Evolutionary conservation across 2,113 vertebrate species (phyloP), one percentile per base, ranked within the genome.

Genomic region (Aramus guarauna): DNA sequence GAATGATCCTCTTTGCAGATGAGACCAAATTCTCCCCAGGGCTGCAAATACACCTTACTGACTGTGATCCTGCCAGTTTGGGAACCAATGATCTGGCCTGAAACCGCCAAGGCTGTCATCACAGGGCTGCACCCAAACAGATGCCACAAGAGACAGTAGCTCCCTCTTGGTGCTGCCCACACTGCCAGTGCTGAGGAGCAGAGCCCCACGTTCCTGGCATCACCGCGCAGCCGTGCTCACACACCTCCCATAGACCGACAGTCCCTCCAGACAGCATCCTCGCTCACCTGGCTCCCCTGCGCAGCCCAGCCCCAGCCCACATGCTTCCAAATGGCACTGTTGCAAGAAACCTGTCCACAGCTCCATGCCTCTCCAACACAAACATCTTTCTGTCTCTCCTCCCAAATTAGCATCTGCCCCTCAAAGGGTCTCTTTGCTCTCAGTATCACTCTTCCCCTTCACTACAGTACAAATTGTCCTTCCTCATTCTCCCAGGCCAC

Each of bases 171-270:
- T 62, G 30, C 30, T 32, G 62, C 43, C 62, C 4, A 3, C 30
- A 23, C 72, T 36, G 43, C 78, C 19, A 1, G 43, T 17, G 43
- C 26, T 8, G 14, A 71, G 48, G 32, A 34, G 34, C 81, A 53
- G 60, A 80, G 60, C 27, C 53, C 15, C 14, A 0, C 1, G 1
- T 9, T 36, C 43, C 64, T 1, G 0, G 15, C 67, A 50, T 4
- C 6, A 3, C 36, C 30, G 10, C 14, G 2, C 27, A 50, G 67
- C 58, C 9, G 1, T 10, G 22, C 34, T 62, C 55, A 34, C 24
- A 19, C 3, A 3, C 43, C 32, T 68, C 26, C 53, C 45, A 10
- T 9, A 12, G 73, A 52, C 0, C 3, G 53, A 20, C 1, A 3
- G 64, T 78, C 37, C 47, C 37, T 50, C 32, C 47, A 53, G 55